These are phyloP conservation scores for Spilosoma lubricipeda DNA, from an alignment of 2,888 invertebrate species.

Conservation along the genomic window DNA sequence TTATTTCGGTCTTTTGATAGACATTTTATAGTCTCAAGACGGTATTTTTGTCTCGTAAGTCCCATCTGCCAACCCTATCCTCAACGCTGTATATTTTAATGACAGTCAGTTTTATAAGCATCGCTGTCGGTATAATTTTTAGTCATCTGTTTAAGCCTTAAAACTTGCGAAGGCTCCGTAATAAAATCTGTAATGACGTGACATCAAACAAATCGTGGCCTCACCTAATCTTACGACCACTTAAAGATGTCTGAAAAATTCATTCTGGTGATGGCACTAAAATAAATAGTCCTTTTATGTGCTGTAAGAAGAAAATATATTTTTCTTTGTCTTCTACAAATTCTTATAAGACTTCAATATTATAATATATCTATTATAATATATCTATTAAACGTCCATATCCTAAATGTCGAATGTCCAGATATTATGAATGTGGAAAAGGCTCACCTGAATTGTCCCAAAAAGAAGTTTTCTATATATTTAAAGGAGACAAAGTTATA, in stretches of 20 bases:
- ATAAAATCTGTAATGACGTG: constrained; percentile 59
- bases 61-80: constrained; percentile 34
- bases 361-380: constrained; percentile 20
- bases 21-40: background rate
- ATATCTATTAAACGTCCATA: constrained; percentile 31
- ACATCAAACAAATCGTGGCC: constrained; percentile 59
- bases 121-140: constrained; percentile 49
- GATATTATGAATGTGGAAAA: constrained; percentile 19
- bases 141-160: constrained; percentile 46
- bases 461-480: constrained; percentile 14
- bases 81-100: constrained; percentile 42
- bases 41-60: background rate
- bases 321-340: constrained; percentile 32
- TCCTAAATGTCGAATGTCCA: constrained; percentile 16
- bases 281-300: constrained; percentile 43
- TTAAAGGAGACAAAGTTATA: constrained; percentile 13
- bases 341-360: constrained; percentile 22
- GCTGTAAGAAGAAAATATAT: constrained; percentile 28
- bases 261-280: constrained; percentile 36
- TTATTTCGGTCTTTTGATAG: background rate
- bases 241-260: constrained; percentile 48
- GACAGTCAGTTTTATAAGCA: constrained; percentile 48
- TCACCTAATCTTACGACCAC: constrained; percentile 57
- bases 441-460: constrained; percentile 14
- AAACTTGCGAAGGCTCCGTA: constrained; percentile 49